phyloP scores from a whole-genome alignment of 1,140 invertebrate species.

The Potamilus streckersoni region DNA sequence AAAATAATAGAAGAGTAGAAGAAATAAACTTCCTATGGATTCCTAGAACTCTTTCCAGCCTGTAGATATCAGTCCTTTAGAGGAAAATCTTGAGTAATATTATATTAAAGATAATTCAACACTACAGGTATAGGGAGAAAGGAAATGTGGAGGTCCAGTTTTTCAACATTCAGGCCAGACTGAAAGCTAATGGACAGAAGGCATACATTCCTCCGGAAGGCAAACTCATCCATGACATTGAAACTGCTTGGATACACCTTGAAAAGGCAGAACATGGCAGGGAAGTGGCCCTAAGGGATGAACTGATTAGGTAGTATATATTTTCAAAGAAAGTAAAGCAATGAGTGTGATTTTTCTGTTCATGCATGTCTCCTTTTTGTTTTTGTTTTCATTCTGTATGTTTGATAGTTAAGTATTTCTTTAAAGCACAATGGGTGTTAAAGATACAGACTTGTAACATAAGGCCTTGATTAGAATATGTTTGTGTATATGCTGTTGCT shows the following conservation, averaged over 20 bases:
- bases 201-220: conserved; percentile 92
- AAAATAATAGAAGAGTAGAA: no score
- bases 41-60: no score
- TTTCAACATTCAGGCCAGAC: conserved; percentile 96
- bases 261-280: conserved; percentile 95
- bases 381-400: background rate
- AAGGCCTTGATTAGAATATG: no score
- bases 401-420: background rate
- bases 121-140: conserved; percentile 87
- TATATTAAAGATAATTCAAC: no score
- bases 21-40: no score
- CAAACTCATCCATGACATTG: conserved; percentile 85
- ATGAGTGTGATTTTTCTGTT: background rate
- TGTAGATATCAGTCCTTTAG: no score
- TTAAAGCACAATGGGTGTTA: no score
- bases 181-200: conserved; percentile 93
- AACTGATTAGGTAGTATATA: conserved; percentile 78
- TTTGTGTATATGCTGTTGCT: no score
- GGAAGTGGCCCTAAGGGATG: conserved; percentile 91
- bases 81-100: no score
- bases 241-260: conserved; percentile 90
- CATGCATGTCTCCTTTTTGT: background rate
- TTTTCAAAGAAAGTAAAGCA: background rate
- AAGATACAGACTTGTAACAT: no score
- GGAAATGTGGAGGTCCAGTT: conserved; percentile 97